phyloP scores from a whole-genome alignment of 2,113 vertebrate species.

The Pollimyrus isidori region DNA sequence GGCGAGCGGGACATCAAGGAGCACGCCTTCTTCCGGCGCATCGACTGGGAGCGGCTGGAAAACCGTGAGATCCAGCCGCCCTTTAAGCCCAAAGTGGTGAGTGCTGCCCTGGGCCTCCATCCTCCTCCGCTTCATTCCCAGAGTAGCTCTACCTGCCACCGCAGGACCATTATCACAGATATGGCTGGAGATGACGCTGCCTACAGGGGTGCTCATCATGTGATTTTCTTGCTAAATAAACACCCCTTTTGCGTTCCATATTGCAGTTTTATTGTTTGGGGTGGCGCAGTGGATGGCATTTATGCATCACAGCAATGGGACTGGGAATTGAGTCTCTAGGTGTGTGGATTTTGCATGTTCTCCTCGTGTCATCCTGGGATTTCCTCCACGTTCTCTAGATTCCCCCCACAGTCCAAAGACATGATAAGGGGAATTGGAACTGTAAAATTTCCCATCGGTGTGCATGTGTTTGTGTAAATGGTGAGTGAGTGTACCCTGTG shows the following conservation, averaged over 20 bases:
- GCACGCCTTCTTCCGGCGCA: constrained; percentile 91
- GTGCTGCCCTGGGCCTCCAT: constrained; percentile 35
- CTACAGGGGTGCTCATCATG: neutral
- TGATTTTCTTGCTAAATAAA: neutral
- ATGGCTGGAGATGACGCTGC: neutral
- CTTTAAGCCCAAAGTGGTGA: constrained; percentile 96
- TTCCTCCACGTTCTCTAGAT: neutral
- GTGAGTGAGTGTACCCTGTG: too few relatives aligned
- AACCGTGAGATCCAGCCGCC: constrained; percentile 89
- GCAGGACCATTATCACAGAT: neutral
- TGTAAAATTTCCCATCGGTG: neutral
- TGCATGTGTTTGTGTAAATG: neutral
- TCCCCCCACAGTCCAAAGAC: neutral
- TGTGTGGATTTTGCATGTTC: neutral
- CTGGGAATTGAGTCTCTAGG: neutral
- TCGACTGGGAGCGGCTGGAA: constrained; percentile 90
- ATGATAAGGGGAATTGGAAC: neutral
- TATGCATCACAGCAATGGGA: neutral
- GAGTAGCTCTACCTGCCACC: neutral
- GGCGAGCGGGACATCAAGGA: constrained; percentile 86
- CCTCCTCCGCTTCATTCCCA: neutral
- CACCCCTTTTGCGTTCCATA: neutral
- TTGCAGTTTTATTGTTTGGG: neutral
- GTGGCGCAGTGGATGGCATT: neutral
- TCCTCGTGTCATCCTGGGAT: neutral